Percentiles rank a stretch among this genome's conserved stretches.
These are phyloP conservation scores for Plestiodon gilberti DNA, from an alignment of 2,113 vertebrate species.

Conservation along the genomic window DNA sequence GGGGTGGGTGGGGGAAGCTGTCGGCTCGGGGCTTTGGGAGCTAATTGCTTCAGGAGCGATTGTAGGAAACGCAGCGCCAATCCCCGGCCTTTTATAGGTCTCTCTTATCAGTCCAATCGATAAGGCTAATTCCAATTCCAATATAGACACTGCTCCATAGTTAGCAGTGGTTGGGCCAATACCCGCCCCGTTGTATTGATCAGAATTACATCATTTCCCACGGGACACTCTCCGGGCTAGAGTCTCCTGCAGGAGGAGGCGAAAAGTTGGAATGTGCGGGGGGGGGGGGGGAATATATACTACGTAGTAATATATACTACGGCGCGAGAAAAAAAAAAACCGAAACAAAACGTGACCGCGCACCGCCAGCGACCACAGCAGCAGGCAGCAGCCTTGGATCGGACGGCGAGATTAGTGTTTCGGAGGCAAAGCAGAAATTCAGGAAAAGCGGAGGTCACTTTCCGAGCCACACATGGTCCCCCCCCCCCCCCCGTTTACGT, in stretches of 20 bases:
- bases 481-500: background rate
- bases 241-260: conserved; percentile 14
- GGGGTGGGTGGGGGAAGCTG: background rate
- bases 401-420: too few relatives aligned
- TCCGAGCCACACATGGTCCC: background rate
- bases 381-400: background rate
- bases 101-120: conserved; percentile 79
- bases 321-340: background rate
- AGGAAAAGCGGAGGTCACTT: background rate
- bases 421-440: background rate
- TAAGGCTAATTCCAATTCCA: conserved; percentile 73
- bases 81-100: conserved; percentile 81
- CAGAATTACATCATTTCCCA: conserved; percentile 58
- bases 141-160: conserved; percentile 61
- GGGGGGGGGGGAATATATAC: too few relatives aligned
- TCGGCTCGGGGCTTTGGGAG: background rate
- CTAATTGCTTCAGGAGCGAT: conserved; percentile 37
- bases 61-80: conserved; percentile 47
- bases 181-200: conserved; percentile 61
- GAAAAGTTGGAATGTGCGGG: background rate
- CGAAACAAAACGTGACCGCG: too few relatives aligned
- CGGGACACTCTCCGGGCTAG: conserved; percentile 51
- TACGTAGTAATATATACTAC: background rate
- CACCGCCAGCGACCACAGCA: accelerated
- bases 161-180: conserved; percentile 41